Evolutionary conservation across 2,888 invertebrate species (phyloP).

Genomic region (Idaea dimidiata): DNA sequence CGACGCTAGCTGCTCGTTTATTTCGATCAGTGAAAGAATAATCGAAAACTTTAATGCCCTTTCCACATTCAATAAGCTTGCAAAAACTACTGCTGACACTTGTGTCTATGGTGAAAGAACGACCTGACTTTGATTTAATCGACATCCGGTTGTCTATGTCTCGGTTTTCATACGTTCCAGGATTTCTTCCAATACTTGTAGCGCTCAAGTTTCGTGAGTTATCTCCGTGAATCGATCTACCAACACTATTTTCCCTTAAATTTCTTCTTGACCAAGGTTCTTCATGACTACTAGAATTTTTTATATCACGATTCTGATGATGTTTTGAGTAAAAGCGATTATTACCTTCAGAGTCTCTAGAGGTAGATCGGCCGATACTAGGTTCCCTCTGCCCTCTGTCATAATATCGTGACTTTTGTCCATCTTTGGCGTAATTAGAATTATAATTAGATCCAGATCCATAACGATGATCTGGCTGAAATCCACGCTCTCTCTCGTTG

Average conservation of each 20-base stretch:
- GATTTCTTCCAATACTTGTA: slow-evolving; percentile 33
- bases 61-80: slow-evolving; percentile 38
- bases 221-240: slow-evolving; percentile 24
- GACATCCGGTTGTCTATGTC: slow-evolving; percentile 41
- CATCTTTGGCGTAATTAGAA: slow-evolving; percentile 32
- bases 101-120: slow-evolving; percentile 64
- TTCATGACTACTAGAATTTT: slow-evolving; percentile 34
- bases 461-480: slow-evolving; percentile 43
- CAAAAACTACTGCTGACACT: slow-evolving; percentile 65
- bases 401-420: slow-evolving; percentile 36
- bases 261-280: slow-evolving; percentile 32
- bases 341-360: slow-evolving; percentile 26
- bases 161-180: slow-evolving; percentile 12
- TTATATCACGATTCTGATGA: slow-evolving; percentile 33
- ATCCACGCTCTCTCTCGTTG: slow-evolving; percentile 44
- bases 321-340: slow-evolving; percentile 32
- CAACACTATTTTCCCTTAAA: slow-evolving; percentile 44
- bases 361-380: slow-evolving; percentile 33
- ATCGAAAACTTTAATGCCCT: slow-evolving; percentile 39
- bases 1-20: slow-evolving; percentile 65
- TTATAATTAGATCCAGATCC: slow-evolving; percentile 33
- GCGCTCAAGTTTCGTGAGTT: slow-evolving; percentile 24
- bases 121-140: slow-evolving; percentile 46
- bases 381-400: slow-evolving; percentile 41
- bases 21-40: slow-evolving; percentile 49